These are phyloP conservation scores for Centropyge bicolor DNA, from an alignment of 2,797 vertebrate genomes.

Conservation along the genomic window DNA sequence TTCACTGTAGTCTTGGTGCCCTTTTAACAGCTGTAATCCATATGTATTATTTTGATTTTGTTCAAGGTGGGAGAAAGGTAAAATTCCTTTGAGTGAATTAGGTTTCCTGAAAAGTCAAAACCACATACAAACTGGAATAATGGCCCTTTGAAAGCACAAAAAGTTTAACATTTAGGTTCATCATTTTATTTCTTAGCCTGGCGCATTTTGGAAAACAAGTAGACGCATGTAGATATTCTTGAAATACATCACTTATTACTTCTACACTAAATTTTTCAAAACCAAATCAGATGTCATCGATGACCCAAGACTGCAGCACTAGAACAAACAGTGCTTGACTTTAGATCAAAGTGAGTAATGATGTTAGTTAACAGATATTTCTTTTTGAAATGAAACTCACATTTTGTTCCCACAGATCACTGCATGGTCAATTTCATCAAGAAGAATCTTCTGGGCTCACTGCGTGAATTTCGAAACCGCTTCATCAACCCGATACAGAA, in stretches of 20 bases:
- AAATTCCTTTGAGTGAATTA: background rate
- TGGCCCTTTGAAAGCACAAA: background rate
- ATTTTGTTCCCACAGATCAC: slow-evolving; percentile 88
- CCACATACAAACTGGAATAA: background rate
- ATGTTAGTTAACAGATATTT: background rate
- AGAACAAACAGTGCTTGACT: too few species aligned
- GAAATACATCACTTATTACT: too few species aligned
- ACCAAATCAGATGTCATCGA: too few species aligned
- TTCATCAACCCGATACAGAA: slow-evolving; percentile 99
- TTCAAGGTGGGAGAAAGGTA: too few species aligned
- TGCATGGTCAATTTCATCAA: slow-evolving; percentile 99
- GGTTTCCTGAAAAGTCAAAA: background rate
- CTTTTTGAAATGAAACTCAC: background rate
- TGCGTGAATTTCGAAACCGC: slow-evolving; percentile 94
- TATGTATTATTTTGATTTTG: background rate
- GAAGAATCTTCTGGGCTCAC: slow-evolving; percentile 95
- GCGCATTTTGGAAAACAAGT: background rate
- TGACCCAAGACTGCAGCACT: too few species aligned
- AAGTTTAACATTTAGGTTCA: background rate
- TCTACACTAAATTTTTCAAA: too few species aligned
- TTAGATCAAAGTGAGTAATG: background rate
- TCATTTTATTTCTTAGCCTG: background rate
- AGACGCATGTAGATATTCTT: background rate
- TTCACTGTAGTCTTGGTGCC: too few species aligned
- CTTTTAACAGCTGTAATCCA: background rate